A percentile compares a stretch with the other conserved stretches of the same genome.
These are phyloP conservation scores for Allolobophora icterica DNA, from an alignment of 2,888 invertebrate genomes.

Conservation along the genomic window DNA sequence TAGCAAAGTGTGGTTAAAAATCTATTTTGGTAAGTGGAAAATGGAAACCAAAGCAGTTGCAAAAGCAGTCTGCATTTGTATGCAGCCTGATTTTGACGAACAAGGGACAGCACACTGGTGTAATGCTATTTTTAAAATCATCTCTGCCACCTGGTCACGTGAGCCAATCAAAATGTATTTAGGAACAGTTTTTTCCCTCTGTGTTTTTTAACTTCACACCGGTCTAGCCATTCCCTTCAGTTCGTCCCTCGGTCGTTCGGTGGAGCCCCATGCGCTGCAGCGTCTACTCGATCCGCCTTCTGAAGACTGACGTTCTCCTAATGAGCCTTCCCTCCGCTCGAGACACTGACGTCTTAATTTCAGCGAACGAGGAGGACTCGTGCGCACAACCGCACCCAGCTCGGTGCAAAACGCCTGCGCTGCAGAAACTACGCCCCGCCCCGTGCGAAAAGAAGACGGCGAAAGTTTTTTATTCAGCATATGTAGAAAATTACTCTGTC, in stretches of 20 bases:
- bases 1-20: too few relatives aligned
- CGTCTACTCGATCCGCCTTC: conserved; percentile 10
- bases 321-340: background rate
- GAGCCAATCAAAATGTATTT: background rate
- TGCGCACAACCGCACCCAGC: background rate
- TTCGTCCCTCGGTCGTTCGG: background rate
- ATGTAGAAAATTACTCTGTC: background rate
- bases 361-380: background rate
- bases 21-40: too few relatives aligned
- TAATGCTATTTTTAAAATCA: background rate
- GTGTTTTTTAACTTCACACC: background rate
- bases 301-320: background rate
- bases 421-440: background rate
- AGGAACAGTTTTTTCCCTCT: background rate
- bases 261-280: background rate
- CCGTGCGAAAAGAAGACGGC: background rate
- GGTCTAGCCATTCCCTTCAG: background rate
- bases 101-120: background rate
- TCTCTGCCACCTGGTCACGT: background rate
- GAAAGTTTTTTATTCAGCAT: background rate
- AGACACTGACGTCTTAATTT: conserved; percentile 11
- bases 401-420: background rate
- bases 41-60: too few relatives aligned
- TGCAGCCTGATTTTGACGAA: too few relatives aligned
- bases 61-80: too few relatives aligned